These are phyloP conservation scores for Proterorhinus semilunaris DNA, from an alignment of 2,113 vertebrate species.

Conservation along the genomic window DNA sequence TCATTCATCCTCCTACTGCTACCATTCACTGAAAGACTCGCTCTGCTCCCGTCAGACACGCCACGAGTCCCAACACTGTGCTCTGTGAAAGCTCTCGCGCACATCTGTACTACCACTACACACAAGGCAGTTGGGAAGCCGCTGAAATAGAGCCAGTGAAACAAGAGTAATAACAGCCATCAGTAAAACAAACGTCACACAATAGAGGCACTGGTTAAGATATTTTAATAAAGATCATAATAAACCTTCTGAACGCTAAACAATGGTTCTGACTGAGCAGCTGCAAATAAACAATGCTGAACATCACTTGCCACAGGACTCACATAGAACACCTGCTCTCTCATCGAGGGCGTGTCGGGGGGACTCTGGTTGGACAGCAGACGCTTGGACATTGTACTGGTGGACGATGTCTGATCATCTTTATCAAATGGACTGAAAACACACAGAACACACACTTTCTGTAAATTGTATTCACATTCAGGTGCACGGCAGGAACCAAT, in stretches of 20 bases:
- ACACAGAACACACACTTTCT: neutral
- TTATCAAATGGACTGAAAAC: conserved; percentile 91
- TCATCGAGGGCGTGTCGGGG: conserved; percentile 93
- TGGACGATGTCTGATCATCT: conserved; percentile 89
- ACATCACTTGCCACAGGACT: conserved; percentile 66
- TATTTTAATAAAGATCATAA: neutral
- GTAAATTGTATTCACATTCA: neutral
- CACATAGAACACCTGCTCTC: conserved; percentile 98
- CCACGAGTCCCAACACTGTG: conserved; percentile 45
- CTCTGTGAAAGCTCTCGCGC: conserved; percentile 47
- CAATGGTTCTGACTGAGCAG: neutral
- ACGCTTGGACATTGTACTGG: conserved; percentile 89
- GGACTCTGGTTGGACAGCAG: conserved; percentile 97
- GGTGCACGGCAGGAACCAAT: too few species aligned
- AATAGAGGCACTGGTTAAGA: neutral
- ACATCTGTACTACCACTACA: conserved; percentile 62
- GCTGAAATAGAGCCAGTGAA: conserved; percentile 72
- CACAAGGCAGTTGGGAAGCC: conserved; percentile 61
- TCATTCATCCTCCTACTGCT: conserved; percentile 44
- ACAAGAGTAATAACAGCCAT: conserved; percentile 47
- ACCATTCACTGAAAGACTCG: conserved; percentile 33
- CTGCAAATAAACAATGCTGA: conserved; percentile 13
- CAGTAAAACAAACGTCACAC: conserved; percentile 29
- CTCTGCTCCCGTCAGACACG: conserved; percentile 24
- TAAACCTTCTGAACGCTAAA: neutral